A percentile compares a stretch with the other conserved stretches of the same genome.
phyloP scores from a whole-genome alignment of 2,797 vertebrate species.

The Eremophila alpestris region DNA sequence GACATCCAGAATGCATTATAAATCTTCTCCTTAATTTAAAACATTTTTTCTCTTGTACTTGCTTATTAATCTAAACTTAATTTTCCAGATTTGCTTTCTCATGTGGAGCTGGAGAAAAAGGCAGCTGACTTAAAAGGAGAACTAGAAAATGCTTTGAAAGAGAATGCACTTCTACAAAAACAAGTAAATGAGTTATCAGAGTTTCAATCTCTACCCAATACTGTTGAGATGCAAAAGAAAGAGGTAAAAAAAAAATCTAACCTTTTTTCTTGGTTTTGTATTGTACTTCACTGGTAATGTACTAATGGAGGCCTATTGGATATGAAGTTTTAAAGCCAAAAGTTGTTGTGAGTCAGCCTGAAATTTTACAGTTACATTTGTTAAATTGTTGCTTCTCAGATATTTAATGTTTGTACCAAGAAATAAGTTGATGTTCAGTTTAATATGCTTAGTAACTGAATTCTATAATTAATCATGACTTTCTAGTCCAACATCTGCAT shows the following conservation, averaged over 20 bases:
- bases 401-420: neutral
- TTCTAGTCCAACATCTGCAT: neutral
- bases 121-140: conserved; percentile 76
- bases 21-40: neutral
- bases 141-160: conserved; percentile 72
- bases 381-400: neutral
- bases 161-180: conserved; percentile 71
- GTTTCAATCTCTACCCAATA: conserved; percentile 47
- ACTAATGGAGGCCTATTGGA: neutral
- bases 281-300: neutral
- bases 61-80: neutral
- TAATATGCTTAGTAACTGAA: neutral
- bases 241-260: conserved; percentile 58
- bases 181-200: conserved; percentile 75
- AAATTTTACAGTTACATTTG: neutral
- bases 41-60: neutral
- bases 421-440: neutral
- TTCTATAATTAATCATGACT: neutral
- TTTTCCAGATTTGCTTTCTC: conserved; percentile 78
- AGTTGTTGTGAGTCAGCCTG: neutral
- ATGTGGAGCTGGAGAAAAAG: conserved; percentile 79
- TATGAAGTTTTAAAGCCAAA: neutral
- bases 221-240: conserved; percentile 70
- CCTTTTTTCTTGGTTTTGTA: accelerated
- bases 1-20: neutral